Evolutionary conservation across 2,797 vertebrate species (phyloP).

Genomic region (Falco rusticolus): DNA sequence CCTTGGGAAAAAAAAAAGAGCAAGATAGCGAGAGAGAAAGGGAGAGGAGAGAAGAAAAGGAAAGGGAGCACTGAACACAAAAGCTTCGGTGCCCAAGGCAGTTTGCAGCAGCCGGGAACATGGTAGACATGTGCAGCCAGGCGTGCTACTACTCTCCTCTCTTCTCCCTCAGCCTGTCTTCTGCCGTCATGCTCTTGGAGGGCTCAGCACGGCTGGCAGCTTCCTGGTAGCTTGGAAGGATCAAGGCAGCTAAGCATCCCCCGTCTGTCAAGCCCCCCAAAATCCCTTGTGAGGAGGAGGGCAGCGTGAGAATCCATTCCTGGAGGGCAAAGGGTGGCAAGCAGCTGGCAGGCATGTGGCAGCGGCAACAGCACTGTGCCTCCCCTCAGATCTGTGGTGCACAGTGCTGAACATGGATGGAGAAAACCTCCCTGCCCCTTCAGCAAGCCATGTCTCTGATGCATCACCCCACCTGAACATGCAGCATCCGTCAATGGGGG

Average conservation of each 20-base stretch:
- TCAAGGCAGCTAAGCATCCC: not conserved
- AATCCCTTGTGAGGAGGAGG: rapidly evolving
- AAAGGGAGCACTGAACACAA: constrained; percentile 6
- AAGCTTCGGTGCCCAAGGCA: not conserved
- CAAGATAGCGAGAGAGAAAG: not conserved
- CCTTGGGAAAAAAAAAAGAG: not conserved
- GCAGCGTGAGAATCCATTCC: not conserved
- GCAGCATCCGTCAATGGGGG: rapidly evolving
- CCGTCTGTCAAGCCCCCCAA: not conserved
- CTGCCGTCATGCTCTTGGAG: not conserved
- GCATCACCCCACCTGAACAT: not conserved
- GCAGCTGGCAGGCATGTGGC: not conserved
- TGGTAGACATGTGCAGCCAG: constrained; percentile 35
- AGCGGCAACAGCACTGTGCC: not conserved
- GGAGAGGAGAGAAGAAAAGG: not conserved
- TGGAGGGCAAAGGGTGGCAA: not conserved
- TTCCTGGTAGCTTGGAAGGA: not conserved
- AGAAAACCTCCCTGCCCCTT: not conserved
- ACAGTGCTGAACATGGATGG: rapidly evolving
- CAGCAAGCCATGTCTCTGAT: rapidly evolving
- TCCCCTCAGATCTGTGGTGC: not conserved
- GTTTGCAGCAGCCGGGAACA: not conserved
- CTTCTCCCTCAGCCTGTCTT: not conserved
- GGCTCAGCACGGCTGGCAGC: not conserved
- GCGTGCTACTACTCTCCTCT: not conserved